Evolutionary conservation across 1,140 invertebrate species (phyloP).

Genomic region (Reticulitermes speratus): DNA sequence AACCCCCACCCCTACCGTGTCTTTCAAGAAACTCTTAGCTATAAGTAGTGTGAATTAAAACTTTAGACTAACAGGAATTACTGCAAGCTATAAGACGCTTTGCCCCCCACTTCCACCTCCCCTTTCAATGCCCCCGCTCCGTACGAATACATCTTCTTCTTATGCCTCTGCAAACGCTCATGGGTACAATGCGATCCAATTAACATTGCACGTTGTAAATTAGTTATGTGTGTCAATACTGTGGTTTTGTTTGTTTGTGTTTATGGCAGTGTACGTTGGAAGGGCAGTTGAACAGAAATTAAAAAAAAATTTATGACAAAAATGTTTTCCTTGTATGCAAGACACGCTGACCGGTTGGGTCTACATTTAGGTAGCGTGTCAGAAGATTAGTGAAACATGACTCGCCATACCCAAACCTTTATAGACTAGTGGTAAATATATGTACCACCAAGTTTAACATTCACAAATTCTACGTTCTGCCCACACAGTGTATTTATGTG

Average conservation of each 20-base stretch:
- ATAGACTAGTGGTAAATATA: no score
- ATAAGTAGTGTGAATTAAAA: slow-evolving; percentile 56
- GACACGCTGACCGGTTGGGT: no score
- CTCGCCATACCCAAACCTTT: no score
- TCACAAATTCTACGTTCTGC: no score
- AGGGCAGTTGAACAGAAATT: no score
- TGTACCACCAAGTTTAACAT: no score
- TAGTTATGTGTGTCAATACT: not conserved
- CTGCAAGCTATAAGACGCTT: slow-evolving; percentile 44
- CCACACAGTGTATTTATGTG: no score
- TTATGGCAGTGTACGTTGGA: not conserved
- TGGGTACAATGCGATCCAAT: slow-evolving; percentile 26
- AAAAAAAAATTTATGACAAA: no score
- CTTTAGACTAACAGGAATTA: slow-evolving; percentile 55
- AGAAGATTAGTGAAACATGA: no score
- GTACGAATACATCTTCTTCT: not conserved
- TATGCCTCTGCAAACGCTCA: slow-evolving; percentile 10
- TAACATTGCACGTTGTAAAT: slow-evolving; percentile 16
- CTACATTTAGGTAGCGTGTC: no score
- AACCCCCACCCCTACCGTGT: slow-evolving; percentile 44
- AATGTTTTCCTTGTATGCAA: no score
- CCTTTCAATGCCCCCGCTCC: not conserved
- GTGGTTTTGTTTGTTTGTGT: not conserved
- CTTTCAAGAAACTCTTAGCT: slow-evolving; percentile 50
- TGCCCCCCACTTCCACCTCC: slow-evolving; percentile 34